A percentile compares a stretch with the other conserved stretches of the same genome.
Conservation (phyloP, 2,797 vertebrate species). For the Merluccius polli region DNA sequence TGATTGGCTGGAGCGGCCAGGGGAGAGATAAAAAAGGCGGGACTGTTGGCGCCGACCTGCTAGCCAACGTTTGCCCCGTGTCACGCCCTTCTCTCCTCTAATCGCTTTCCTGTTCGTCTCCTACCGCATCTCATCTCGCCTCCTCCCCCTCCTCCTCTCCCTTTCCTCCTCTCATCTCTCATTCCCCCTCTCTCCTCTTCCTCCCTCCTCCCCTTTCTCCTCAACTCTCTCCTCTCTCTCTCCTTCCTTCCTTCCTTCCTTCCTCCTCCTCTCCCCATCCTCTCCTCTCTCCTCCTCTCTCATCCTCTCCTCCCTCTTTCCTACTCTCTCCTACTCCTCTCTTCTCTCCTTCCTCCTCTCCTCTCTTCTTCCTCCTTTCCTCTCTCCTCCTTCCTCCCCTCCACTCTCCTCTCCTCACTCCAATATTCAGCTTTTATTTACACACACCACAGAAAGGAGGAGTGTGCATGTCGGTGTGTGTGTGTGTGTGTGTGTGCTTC, state of each 20-base stretch:
- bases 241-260: no score
- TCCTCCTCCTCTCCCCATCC: no score
- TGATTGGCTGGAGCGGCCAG: no score
- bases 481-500: slow-evolving; percentile 21
- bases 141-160: neutral
- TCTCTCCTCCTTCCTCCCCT: neutral
- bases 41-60: neutral
- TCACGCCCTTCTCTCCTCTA: neutral
- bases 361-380: neutral
- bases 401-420: neutral
- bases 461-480: slow-evolving; percentile 5
- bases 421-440: slow-evolving; percentile 57
- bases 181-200: no score
- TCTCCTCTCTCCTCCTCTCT: slow-evolving; percentile 5
- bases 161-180: neutral
- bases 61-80: neutral
- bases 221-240: no score
- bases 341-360: slow-evolving; percentile 5
- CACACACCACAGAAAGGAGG: slow-evolving; percentile 37
- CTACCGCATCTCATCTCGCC: neutral
- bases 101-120: neutral
- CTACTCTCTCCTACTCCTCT: no score
- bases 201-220: slow-evolving; percentile 20
- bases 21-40: neutral
- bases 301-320: neutral